Evolutionary conservation across 2,113 vertebrate species (phyloP).

Genomic region (Tyrannus savana): DNA sequence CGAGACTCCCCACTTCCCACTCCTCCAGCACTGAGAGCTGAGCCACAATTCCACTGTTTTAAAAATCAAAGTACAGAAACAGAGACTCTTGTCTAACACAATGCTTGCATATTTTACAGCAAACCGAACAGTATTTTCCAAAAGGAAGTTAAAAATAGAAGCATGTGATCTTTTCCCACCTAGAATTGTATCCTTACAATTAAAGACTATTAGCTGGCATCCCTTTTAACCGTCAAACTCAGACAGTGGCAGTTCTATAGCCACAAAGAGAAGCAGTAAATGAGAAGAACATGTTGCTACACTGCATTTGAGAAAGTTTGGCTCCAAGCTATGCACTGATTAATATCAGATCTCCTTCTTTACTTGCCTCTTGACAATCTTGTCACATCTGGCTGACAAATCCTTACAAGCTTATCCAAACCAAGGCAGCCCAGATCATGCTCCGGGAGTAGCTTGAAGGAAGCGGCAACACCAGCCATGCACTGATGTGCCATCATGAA

Average conservation of each 20-base stretch:
- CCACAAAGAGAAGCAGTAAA: conserved; percentile 81
- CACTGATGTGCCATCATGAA: conserved; percentile 81
- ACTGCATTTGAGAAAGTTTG: conserved; percentile 87
- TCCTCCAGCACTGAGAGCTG: conserved; percentile 47
- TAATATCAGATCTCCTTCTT: conserved; percentile 89
- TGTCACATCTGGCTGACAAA: conserved; percentile 95
- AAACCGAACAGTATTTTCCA: conserved; percentile 42
- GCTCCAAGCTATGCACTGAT: conserved; percentile 90
- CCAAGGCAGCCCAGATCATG: conserved; percentile 76
- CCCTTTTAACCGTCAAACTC: conserved; percentile 75
- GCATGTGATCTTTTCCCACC: conserved; percentile 52
- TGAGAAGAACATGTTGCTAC: conserved; percentile 90
- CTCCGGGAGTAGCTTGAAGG: conserved; percentile 79
- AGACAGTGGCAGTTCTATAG: conserved; percentile 77
- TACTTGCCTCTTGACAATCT: conserved; percentile 84
- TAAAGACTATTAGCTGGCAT: conserved; percentile 71
- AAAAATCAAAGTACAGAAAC: conserved; percentile 39
- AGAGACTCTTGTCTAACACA: conserved; percentile 17
- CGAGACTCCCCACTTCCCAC: conserved; percentile 17
- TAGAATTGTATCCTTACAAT: conserved; percentile 55
- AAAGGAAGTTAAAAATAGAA: conserved; percentile 52
- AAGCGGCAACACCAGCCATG: conserved; percentile 77
- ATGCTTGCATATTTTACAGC: conserved; percentile 31
- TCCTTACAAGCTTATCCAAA: conserved; percentile 84
- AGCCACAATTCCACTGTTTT: conserved; percentile 37